Base-by-base conservation (phyloP, 2,888 invertebrate species). In the Graphium colonna region DNA sequence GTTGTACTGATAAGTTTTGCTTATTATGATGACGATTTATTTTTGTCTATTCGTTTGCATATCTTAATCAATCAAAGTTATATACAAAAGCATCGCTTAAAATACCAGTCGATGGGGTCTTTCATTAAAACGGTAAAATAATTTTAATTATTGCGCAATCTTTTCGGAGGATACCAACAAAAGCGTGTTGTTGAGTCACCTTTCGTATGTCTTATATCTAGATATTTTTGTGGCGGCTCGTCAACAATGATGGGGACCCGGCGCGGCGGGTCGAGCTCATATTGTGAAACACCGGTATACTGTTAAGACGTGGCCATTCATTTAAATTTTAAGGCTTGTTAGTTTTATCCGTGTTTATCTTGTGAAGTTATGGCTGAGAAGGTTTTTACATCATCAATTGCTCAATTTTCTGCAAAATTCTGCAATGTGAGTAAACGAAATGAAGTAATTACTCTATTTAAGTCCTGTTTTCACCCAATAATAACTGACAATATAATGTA, bases 361-460 rank as follows among this genome's bases (percentile, higher is more conserved):
- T 50, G 63, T 43, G 59, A 66, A 60, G 75, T 68, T 42, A 86
- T 89, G 82, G 79, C 85, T 62, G 60, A 77, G 33, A 81, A 81
- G 65, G 67, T 72, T 16, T 58, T 87, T n/a, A 75, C 83, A 46
- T 69, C 78, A 26, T 70, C 79, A 28, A 77, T 89, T 53, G 77
- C 82, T 10, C 71, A 73, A 51, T 90, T 90, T 66, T 84, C 90
- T 13, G 82, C 86, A 0, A 82, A 82, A 60, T 87, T 91, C 62
- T 90, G 88, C 62, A 85, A 90, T 82, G 91, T 91, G 73, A 85
- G 84, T 83, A 12, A 1, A 12, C 10, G 21, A 5, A 21, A 21
- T n/a, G n/a, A n/a, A n/a, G n/a, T n/a, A n/a, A n/a, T n/a, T n/a
- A n/a, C n/a, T n/a, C n/a, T n/a, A n/a, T n/a, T n/a, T n/a, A n/a